Base-by-base conservation (phyloP, 2,888 invertebrate species). In the Baccha elongata region DNA sequence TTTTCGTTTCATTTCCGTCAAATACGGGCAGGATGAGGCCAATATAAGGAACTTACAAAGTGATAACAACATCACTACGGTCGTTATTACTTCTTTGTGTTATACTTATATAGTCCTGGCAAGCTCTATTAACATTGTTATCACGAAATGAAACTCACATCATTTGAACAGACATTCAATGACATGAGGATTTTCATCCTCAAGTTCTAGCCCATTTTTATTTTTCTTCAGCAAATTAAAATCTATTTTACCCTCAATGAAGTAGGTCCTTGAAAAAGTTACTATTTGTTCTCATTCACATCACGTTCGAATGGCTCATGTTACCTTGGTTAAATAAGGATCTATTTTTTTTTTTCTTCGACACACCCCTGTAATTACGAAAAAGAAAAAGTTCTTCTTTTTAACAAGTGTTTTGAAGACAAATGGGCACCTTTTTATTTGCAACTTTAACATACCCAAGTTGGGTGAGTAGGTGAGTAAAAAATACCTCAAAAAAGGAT, bases 161-260 rank as follows among this genome's bases (percentile, higher is more conserved):
- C 58, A 37, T 17, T 29, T 32, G 35, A 52, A 42, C 32, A 46
- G 46, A 68, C 53, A 53, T 62, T 44, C 42, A 44, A 6, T 60
- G 60, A 60, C 44, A 29, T 17, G n/a, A 11, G 19, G 60, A 42
- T 44, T 44, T 44, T 26, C 11, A 1, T 21, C 52, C 13, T 32
- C 13, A 1, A 23, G 13, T 7, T 23, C 29, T 6, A 11, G 0
- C 7, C 8, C 6, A 32, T 7, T 32, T 32, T 7, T 32, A 7
- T 8, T 26, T 6, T 40, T 2, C 17, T 53, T 13, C 35, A 19
- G 29, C 48, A 50, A 71, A 78, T 65, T 78, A 76, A 71, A 71
- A 71, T 78, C 76, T n/a, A 65, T 78, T 72, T 78, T 71, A 60
- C 58, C 26, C n/a, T 35, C 42, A 65, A 65, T 78, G 71, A 65